Evolutionary conservation across 2,113 vertebrate genomes (phyloP), one percentile per base, ranked within the genome.

Genomic region (Hydrolagus affinis): DNA sequence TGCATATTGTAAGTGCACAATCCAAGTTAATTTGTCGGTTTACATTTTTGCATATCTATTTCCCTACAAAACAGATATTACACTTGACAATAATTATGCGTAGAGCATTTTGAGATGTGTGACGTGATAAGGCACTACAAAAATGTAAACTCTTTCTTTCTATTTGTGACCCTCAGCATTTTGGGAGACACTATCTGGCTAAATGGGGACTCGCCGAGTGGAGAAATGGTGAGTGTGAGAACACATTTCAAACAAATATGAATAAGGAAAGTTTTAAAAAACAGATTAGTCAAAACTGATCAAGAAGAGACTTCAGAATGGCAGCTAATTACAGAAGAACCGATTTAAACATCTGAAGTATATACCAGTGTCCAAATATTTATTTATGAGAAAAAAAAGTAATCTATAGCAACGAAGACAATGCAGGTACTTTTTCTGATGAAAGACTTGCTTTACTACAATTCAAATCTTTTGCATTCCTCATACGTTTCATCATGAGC

Each of bases 401-500:
- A 83, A 30, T 8, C 25, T 19, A 30, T 68, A 23, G 66, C 62
- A 83, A 66, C 25, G 32, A 30, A 83, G 15, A 25, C 62, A 10
- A 66, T 44, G 44, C 44, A 44, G 44, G 44, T 44, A 15, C 25
- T 80, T 25, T 83, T 23, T 28, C 14, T 32, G 25, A 30, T 83
- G 60, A 83, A 66, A 68, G 78, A 83, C 60, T 17, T 66, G 62
- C 66, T 66, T 83, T 66, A 68, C 78, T 21, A 21, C 78, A 57
- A 28, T 66, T 30, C 15, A 32, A 15, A 25, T 32, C 7, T 66
- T 30, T 32, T 83, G 62, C n/a, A 83, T 30, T 21, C 23, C 66
- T 68, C 25, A 28, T 30, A 83, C 64, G 25, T 83, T 83, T 28
- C 28, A 28, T 32, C 15, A 19, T 44, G 44, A 44, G 44, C 44